Evolutionary conservation across 2,113 vertebrate genomes (phyloP).

Genomic region (Mesoclemmys tuberculata): DNA sequence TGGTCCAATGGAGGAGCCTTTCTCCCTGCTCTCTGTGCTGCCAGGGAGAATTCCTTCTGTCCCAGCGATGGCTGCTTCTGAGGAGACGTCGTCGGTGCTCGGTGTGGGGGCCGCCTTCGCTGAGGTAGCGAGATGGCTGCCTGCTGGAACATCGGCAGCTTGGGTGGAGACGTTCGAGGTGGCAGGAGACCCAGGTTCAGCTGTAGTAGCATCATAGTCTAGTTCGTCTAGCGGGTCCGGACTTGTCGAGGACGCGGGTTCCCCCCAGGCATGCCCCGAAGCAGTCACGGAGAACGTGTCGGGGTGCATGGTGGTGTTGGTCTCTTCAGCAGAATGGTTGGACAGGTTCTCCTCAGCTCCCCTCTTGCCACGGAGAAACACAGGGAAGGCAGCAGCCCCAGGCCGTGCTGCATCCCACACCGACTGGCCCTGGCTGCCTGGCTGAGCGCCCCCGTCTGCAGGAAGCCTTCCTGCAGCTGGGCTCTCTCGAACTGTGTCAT

Average conservation of each 20-base stretch:
- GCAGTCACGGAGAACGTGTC: fast-evolving
- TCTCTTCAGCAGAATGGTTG: not conserved
- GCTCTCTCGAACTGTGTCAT: not conserved
- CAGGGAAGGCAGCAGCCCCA: too few relatives aligned
- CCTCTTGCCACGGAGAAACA: not conserved
- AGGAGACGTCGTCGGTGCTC: too few relatives aligned
- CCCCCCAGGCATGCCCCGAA: fast-evolving
- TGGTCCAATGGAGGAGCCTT: not conserved
- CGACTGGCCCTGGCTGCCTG: fast-evolving
- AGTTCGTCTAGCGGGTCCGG: not conserved
- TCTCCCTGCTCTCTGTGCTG: not conserved
- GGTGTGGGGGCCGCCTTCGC: too few relatives aligned
- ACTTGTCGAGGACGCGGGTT: not conserved
- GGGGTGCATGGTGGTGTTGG: fast-evolving
- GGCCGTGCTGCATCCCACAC: not conserved
- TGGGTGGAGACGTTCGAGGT: fast-evolving
- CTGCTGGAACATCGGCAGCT: fast-evolving
- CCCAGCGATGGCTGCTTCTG: not conserved
- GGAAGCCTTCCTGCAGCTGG: not conserved
- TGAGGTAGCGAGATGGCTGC: not conserved
- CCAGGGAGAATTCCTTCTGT: not conserved
- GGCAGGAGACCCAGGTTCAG: fast-evolving
- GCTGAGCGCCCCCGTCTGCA: too few relatives aligned
- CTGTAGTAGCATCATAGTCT: fast-evolving
- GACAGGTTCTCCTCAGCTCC: fast-evolving